These are phyloP conservation scores for Frankliniella fusca DNA, from an alignment of 2,888 invertebrate genomes.

Conservation along the genomic window DNA sequence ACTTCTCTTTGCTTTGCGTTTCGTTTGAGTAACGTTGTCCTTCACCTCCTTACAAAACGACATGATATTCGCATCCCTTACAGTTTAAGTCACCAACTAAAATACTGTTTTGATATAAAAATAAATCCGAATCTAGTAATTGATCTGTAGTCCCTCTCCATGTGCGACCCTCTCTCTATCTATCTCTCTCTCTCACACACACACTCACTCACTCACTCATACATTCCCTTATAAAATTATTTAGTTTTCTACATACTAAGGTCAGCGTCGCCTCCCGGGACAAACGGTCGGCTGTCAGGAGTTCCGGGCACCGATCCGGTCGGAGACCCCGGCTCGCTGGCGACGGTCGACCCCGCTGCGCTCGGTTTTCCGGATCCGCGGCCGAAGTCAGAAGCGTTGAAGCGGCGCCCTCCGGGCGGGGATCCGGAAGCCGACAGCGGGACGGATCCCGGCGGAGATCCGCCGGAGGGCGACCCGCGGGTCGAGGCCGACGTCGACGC, in stretches of 20 bases:
- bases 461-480: not conserved
- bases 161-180: not conserved
- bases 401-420: too few species aligned
- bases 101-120: constrained; percentile 21
- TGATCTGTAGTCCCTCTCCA: not conserved
- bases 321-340: too few species aligned
- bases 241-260: not conserved
- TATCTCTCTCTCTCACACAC: too few species aligned
- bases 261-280: not conserved
- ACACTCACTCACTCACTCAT: too few species aligned
- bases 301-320: not conserved
- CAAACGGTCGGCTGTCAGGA: not conserved
- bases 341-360: too few species aligned
- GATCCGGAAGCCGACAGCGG: not conserved
- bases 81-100: constrained; percentile 5
- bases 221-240: too few species aligned
- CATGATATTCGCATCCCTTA: not conserved
- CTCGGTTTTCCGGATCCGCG: too few species aligned
- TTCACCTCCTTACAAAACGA: not conserved
- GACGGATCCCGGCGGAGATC: not conserved
- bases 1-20: not conserved
- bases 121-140: constrained; percentile 7
- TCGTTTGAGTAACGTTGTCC: not conserved
- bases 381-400: too few species aligned
- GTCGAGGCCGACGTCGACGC: not conserved